Evolutionary conservation across 2,888 invertebrate genomes (phyloP).

Genomic region (Xanthia togata): DNA sequence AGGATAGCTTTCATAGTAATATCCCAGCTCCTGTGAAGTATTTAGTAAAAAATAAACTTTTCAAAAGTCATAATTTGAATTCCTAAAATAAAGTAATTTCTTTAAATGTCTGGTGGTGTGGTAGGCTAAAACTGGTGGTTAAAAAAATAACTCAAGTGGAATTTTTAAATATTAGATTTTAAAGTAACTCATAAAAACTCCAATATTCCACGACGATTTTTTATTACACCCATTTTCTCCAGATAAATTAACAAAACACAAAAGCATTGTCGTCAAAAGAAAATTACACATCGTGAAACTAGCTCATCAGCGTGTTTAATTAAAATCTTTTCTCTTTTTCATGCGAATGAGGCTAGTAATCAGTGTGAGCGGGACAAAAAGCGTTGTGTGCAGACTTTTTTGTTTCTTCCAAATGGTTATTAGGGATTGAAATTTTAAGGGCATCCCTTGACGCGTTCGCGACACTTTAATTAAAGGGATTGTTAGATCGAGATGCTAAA

Average conservation of each 20-base stretch:
- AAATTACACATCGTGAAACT: constrained; percentile 74
- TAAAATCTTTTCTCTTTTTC: constrained; percentile 71
- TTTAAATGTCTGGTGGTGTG: neutral
- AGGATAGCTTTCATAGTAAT: constrained; percentile 29
- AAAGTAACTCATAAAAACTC: constrained; percentile 48
- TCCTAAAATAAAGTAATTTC: neutral
- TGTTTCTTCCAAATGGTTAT: constrained; percentile 72
- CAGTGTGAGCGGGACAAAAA: constrained; percentile 65
- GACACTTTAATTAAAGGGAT: constrained; percentile 74
- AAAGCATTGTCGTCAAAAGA: constrained; percentile 70
- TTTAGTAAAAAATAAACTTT: neutral
- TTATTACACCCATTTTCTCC: constrained; percentile 47
- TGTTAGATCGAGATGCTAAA: constrained; percentile 71
- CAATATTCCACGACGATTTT: constrained; percentile 51
- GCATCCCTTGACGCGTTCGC: constrained; percentile 71
- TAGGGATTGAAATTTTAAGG: constrained; percentile 72
- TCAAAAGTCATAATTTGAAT: neutral
- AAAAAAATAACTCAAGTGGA: neutral
- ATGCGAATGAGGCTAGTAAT: constrained; percentile 63
- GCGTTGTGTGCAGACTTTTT: constrained; percentile 68
- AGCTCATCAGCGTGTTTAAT: constrained; percentile 74
- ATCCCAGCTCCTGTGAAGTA: neutral
- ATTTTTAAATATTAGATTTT: constrained; percentile 28
- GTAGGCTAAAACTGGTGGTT: no score
- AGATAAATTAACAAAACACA: constrained; percentile 65